Evolutionary conservation across 2,113 vertebrate genomes (phyloP).

Genomic region (Vireo altiloquus): DNA sequence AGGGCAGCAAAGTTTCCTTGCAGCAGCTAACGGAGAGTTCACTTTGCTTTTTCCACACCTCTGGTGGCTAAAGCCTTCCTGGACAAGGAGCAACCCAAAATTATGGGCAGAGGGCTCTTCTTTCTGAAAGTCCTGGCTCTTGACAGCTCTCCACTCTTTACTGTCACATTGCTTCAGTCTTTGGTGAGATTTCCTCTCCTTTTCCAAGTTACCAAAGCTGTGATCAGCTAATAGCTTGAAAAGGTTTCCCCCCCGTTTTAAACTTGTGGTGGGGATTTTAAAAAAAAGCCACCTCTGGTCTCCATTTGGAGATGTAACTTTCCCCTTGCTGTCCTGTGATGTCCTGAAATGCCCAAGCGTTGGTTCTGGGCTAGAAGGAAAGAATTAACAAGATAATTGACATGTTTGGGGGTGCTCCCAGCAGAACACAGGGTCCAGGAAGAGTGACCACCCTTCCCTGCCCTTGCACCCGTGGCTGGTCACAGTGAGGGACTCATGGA

Average conservation of each 20-base stretch:
- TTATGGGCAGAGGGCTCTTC: not conserved
- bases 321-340: not conserved
- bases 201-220: not conserved
- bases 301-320: not conserved
- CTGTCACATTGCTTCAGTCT: not conserved
- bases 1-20: not conserved
- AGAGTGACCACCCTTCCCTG: not conserved
- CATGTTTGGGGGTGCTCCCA: not conserved
- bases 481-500: not conserved
- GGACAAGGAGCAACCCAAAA: not conserved
- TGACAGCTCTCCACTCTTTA: not conserved
- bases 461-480: not conserved
- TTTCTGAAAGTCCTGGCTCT: not conserved
- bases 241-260: not conserved
- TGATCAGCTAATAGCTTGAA: not conserved
- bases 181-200: not conserved
- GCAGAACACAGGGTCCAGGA: rapidly evolving
- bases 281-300: not conserved
- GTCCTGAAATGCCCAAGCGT: not conserved
- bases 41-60: not conserved
- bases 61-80: not conserved
- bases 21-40: not conserved
- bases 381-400: not conserved
- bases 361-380: not conserved
- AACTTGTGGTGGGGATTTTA: not conserved